Evolutionary conservation across 2,888 invertebrate species (phyloP).

Genomic region (Julus scanicus): DNA sequence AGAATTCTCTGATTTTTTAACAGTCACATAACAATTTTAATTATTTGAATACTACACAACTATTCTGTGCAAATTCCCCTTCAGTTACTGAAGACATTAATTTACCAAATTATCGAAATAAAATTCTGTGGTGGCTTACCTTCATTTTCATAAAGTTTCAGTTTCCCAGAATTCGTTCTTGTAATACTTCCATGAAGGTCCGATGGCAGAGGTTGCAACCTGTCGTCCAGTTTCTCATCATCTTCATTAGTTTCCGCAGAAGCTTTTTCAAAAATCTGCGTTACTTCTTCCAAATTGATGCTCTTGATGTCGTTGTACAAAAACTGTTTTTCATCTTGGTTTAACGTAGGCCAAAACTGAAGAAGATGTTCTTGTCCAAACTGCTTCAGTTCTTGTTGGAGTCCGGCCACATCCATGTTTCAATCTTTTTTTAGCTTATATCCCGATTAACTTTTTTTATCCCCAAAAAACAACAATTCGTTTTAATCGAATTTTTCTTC

Average conservation of each 20-base stretch:
- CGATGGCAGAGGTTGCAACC: slow-evolving; percentile 85
- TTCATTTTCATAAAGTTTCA: slow-evolving; percentile 76
- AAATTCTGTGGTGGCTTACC: slow-evolving; percentile 67
- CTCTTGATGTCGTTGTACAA: slow-evolving; percentile 74
- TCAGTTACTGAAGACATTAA: too few species aligned
- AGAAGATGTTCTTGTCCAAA: slow-evolving; percentile 85
- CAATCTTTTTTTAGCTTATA: neutral
- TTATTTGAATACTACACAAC: too few species aligned
- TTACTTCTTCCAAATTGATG: slow-evolving; percentile 79
- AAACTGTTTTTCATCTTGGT: slow-evolving; percentile 72
- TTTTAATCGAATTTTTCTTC: neutral
- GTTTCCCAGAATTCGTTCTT: slow-evolving; percentile 73
- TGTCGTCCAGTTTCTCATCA: slow-evolving; percentile 79
- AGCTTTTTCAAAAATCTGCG: slow-evolving; percentile 75
- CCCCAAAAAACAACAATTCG: neutral
- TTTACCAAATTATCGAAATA: neutral
- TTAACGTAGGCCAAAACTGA: slow-evolving; percentile 81
- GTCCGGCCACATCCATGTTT: slow-evolving; percentile 48
- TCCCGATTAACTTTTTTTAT: neutral
- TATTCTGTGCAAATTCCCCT: too few species aligned
- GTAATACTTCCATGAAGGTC: slow-evolving; percentile 82
- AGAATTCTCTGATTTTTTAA: too few species aligned
- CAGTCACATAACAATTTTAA: too few species aligned
- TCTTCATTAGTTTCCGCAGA: slow-evolving; percentile 71
- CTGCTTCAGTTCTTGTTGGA: slow-evolving; percentile 60